A percentile compares a stretch with the other conserved stretches of the same genome.
These are phyloP conservation scores for Odontamblyopus lacepedii DNA, from an alignment of 2,797 vertebrate species.

Conservation along the genomic window DNA sequence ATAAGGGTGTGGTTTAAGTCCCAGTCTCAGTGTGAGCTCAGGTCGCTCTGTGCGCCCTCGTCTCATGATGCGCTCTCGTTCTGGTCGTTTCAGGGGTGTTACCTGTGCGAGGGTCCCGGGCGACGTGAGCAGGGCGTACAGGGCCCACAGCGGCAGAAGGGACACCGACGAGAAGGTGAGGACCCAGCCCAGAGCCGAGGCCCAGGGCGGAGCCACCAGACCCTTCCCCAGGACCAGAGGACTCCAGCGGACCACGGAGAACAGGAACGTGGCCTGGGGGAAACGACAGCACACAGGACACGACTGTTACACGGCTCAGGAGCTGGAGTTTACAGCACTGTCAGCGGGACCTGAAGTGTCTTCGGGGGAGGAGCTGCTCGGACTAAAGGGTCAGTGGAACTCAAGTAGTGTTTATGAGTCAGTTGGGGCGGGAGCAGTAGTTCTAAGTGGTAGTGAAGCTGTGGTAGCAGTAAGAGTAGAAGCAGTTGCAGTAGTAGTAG, in stretches of 20 bases:
- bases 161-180: slow-evolving; percentile 72
- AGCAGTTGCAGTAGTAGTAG: no score
- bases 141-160: slow-evolving; percentile 73
- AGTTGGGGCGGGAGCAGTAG: no score
- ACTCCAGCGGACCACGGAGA: slow-evolving; percentile 73
- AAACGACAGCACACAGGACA: neutral
- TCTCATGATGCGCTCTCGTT: no score
- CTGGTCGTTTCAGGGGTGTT: neutral
- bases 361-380: no score
- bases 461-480: no score
- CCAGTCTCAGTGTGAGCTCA: no score
- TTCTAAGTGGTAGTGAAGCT: no score
- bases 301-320: no score
- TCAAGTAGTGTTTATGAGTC: no score
- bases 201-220: slow-evolving; percentile 65
- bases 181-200: slow-evolving; percentile 68
- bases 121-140: slow-evolving; percentile 65
- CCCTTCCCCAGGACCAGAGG: slow-evolving; percentile 69
- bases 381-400: no score
- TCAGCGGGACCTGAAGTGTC: neutral
- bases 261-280: slow-evolving; percentile 70
- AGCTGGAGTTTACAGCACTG: neutral
- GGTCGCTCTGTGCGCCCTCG: no score
- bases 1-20: no score
- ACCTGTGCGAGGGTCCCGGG: slow-evolving; percentile 68